Conservation (phyloP, 92 coral and sea anemone species). For the Ricordea florida region DNA sequence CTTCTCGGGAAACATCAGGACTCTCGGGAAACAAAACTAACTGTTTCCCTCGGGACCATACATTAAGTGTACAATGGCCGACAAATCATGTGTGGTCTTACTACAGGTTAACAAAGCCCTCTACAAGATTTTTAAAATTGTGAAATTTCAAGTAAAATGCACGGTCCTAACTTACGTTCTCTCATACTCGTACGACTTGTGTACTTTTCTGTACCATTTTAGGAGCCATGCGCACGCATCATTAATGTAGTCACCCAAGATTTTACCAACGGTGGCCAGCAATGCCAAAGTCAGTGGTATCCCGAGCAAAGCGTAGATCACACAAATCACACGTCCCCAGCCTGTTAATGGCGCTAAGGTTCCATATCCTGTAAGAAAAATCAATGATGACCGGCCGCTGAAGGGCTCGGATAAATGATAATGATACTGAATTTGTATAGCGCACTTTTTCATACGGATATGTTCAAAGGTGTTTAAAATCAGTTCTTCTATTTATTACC, state of each 20-base stretch:
- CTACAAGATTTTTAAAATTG: neutral
- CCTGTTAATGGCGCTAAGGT: slow-evolving; percentile 71
- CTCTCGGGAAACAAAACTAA: too few species aligned
- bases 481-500: too few species aligned
- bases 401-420: too few species aligned
- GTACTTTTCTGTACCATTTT: slow-evolving; percentile 66
- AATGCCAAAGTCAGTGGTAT: slow-evolving; percentile 89
- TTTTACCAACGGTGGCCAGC: slow-evolving; percentile 89
- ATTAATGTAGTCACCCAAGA: slow-evolving; percentile 84
- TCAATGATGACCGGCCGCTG: too few species aligned
- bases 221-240: slow-evolving; percentile 72
- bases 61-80: too few species aligned
- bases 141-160: neutral
- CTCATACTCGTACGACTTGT: slow-evolving; percentile 77
- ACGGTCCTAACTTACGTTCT: slow-evolving; percentile 60
- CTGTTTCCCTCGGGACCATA: too few species aligned
- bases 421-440: too few species aligned
- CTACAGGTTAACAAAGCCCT: neutral
- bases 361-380: slow-evolving; percentile 78
- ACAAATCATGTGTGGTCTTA: too few species aligned
- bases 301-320: slow-evolving; percentile 78
- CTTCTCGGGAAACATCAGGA: too few species aligned
- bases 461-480: too few species aligned
- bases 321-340: slow-evolving; percentile 74
- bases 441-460: too few species aligned